Conservation (phyloP, 1,140 invertebrate species). For the Scaptodrosophila lebanonensis region DNA sequence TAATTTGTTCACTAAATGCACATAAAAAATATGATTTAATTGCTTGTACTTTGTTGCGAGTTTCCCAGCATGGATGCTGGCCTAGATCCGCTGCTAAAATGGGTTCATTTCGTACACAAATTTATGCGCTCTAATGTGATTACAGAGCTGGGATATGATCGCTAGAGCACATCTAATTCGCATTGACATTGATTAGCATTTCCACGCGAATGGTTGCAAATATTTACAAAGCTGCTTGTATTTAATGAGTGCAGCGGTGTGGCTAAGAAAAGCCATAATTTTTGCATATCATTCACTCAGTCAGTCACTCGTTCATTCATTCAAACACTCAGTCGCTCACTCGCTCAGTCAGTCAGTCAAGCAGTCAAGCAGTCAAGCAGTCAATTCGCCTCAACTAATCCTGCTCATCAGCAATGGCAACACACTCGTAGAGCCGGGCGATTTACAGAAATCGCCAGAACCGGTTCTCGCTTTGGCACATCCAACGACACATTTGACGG, state of each 20-base stretch:
- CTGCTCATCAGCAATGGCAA: conserved; percentile 66
- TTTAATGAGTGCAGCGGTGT: conserved; percentile 59
- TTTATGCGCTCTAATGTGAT: too few species aligned
- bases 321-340: conserved; percentile 47
- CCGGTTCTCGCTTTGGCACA: conserved; percentile 57
- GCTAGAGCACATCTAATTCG: conserved; percentile 62
- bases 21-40: too few species aligned
- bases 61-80: too few species aligned
- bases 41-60: too few species aligned
- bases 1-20: too few species aligned
- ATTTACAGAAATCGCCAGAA: conserved; percentile 65
- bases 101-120: too few species aligned
- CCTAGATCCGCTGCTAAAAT: too few species aligned
- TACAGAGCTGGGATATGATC: too few species aligned
- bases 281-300: conserved; percentile 61
- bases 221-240: conserved; percentile 61
- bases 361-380: too few species aligned
- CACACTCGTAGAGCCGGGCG: conserved; percentile 37
- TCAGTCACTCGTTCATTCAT: conserved; percentile 32
- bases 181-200: conserved; percentile 66
- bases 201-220: conserved; percentile 57
- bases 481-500: conserved; percentile 60
- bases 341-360: too few species aligned
- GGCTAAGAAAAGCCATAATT: conserved; percentile 72
- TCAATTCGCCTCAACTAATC: conserved; percentile 65